Base-by-base conservation (phyloP, 35 echinoderm and acorn worm genomes). In the Diadema setosum region DNA sequence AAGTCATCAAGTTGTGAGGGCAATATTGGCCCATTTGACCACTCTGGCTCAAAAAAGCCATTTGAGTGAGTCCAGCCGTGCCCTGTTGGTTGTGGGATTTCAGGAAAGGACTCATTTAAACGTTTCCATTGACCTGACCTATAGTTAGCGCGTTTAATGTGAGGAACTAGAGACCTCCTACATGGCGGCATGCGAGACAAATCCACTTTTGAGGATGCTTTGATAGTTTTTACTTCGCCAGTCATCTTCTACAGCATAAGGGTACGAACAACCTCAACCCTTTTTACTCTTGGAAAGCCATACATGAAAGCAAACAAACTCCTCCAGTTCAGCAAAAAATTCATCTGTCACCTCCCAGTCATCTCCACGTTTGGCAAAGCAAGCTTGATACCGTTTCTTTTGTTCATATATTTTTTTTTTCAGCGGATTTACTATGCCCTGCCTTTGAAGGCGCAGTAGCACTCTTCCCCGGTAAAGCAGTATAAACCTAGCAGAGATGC, bases 61-160 rank as follows among this genome's bases (percentile, higher is more conserved):
- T 25, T 20, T 59, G 20, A 4, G 42, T 18, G 45, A 27, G 56
- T 85, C 83, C 83, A 85, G 27, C 83, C 83, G 26, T 85, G n/a
- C 20, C 83, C 58, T 17, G 35, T 36, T 85, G 83, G 83, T 12
- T 17, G 45, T 85, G 83, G 83, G 65, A 85, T 58, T 37, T 85
- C 83, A 70, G 83, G 85, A 42, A 42, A 11, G 39, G 60, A 24
- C 14, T 44, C 30, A 61, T 89, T 39, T 82, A 75, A 41, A 21
- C 75, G 42, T 40, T 89, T 89, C 87, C 87, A 89, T 30, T 52
- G 40, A 27, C 36, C 25, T 35, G 42, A 61, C 65, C 40, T 69
- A 42, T 87, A 87, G 29, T 87, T 65, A 9, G 65, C 85, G 42
- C 85, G 70, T 30, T 81, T 82, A 29, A 87, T 81, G 57, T 87